Evolutionary conservation across 2,888 invertebrate genomes (phyloP), one percentile per base, ranked within the genome.

Genomic region (Melanargia galathea): DNA sequence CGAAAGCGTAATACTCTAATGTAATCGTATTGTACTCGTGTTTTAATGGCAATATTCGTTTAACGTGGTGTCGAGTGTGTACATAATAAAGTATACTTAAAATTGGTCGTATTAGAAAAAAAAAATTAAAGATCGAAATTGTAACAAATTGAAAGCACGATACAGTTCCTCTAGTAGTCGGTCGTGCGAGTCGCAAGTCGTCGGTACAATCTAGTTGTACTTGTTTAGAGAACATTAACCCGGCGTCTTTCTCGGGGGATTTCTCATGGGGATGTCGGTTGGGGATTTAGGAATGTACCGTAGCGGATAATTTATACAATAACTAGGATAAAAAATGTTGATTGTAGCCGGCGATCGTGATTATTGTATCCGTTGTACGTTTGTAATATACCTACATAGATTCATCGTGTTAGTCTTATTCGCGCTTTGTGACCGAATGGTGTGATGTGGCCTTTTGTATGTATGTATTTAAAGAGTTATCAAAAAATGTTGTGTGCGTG

Each of bases 401-500:
- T 81, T 81, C 80, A 83, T 83, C 71, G 74, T 78, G 70, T 80
- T 84, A 80, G 77, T 51, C 16, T 79, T 80, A 83, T 81, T 84
- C 77, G 83, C 90, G 91, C 90, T 90, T 90, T 83, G 90, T 90
- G 90, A 91, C 87, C 90, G 91, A 87, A 90, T 88, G 90, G 89
- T 90, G 91, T 90, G 89, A 83, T 86, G 91, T 90, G 91, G 91
- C 91, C 91, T 91, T 84, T 90, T 89, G 87, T 87, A 90, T 89
- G 87, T 87, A 90, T 88, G 87, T 87, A 79, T 77, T 80, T 83
- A 84, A 82, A 80, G 76, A 43, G 30, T 79, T 80, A 81, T 82
- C 80, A 83, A 82, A 80, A 83, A 82, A 80, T 80, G 82, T 83
- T 83, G 81, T 84, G 86, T 83, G 87, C 82, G 85, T 83, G 85